A percentile compares a stretch with the other conserved stretches of the same genome.
Conservation (phyloP, 2,888 invertebrate species). For the Microchrysa polita region DNA sequence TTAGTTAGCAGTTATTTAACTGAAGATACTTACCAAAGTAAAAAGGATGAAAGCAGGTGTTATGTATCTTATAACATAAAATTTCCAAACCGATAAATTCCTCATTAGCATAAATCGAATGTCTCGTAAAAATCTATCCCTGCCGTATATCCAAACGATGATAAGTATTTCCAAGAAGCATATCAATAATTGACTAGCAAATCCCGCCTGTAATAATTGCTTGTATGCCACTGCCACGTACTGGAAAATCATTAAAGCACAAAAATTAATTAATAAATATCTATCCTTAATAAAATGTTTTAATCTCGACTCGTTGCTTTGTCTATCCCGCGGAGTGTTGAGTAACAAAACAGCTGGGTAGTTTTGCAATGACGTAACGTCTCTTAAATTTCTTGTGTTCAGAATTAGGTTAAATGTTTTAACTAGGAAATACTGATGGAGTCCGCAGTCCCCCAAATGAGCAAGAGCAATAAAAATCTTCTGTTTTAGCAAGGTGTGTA, state of each 20-base stretch:
- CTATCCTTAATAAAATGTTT: too few relatives aligned
- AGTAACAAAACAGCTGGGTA: too few relatives aligned
- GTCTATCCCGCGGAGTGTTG: too few relatives aligned
- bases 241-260: neutral
- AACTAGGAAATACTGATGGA: too few relatives aligned
- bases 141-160: slow-evolving; percentile 51
- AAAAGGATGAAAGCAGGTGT: slow-evolving; percentile 72
- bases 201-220: neutral
- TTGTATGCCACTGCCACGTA: neutral
- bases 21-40: slow-evolving; percentile 52
- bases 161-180: slow-evolving; percentile 61
- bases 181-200: slow-evolving; percentile 71
- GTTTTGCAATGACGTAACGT: too few relatives aligned
- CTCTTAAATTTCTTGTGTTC: too few relatives aligned
- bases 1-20: neutral
- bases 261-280: too few relatives aligned
- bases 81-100: slow-evolving; percentile 45
- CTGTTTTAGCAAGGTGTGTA: too few relatives aligned
- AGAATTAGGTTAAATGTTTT: too few relatives aligned
- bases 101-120: slow-evolving; percentile 48
- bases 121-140: slow-evolving; percentile 50
- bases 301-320: too few relatives aligned
- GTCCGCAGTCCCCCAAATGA: too few relatives aligned
- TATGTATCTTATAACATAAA: slow-evolving; percentile 69
- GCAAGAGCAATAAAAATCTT: too few relatives aligned